Evolutionary conservation across 2,797 vertebrate genomes (phyloP).

Genomic region (Trematomus bernacchii): DNA sequence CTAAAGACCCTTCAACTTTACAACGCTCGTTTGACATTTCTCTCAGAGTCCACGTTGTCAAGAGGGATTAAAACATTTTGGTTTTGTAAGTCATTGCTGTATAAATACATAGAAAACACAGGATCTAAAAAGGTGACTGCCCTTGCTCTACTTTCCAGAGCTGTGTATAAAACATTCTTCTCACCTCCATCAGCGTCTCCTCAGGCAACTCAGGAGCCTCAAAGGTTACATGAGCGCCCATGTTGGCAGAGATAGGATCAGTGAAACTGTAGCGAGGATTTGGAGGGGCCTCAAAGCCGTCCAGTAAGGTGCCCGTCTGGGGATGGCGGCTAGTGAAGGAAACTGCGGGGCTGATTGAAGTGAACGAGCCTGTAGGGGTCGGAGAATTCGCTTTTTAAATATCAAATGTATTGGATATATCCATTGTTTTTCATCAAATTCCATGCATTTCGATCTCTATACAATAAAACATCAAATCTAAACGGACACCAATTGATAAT

Average conservation of each 20-base stretch:
- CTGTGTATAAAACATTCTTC: slow-evolving; percentile 26
- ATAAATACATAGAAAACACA: not conserved
- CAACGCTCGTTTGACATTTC: not conserved
- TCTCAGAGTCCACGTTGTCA: not conserved
- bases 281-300: slow-evolving; percentile 86
- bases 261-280: slow-evolving; percentile 89
- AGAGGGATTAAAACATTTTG: not conserved
- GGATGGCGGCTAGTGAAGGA: slow-evolving; percentile 90
- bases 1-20: slow-evolving; percentile 13
- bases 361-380: slow-evolving; percentile 87
- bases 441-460: not conserved
- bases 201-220: slow-evolving; percentile 96
- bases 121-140: not conserved
- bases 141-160: not conserved
- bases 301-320: slow-evolving; percentile 84
- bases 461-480: not conserved
- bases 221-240: slow-evolving; percentile 92
- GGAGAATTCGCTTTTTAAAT: slow-evolving; percentile 33
- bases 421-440: not conserved
- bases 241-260: slow-evolving; percentile 88
- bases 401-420: not conserved
- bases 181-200: slow-evolving; percentile 99
- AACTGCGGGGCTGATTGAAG: slow-evolving; percentile 90
- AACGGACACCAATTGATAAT: not conserved
- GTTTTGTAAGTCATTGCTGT: not conserved